Evolutionary conservation across 2,113 vertebrate species (phyloP), one percentile per base, ranked within the genome.

Genomic region (Cromileptes altivelis): DNA sequence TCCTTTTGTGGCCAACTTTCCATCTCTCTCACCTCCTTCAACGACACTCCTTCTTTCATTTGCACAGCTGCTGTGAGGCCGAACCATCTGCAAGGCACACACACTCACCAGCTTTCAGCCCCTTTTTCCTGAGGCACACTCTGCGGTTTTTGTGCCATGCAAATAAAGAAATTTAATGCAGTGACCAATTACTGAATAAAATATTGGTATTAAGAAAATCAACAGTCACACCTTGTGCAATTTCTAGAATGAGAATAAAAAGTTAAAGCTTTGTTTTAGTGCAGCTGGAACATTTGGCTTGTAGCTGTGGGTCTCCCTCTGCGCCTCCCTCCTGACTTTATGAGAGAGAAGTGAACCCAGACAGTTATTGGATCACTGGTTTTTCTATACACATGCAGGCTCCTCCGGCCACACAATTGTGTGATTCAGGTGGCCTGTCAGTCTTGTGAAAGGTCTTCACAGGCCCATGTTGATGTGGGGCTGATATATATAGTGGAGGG

Each of bases 301-400:
- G 80, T 62, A 85, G 86, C 82, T 90, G 71, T 89, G 68, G 55
- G 65, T 88, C 83, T 83, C 74, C 53, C 63, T 75, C 82, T 80
- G 45, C 60, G 27, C 88, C 86, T 87, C 75, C 87, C 84, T 84
- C 84, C 77, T 81, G 88, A 92, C 91, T 93, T 89, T 91, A 92
- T 93, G 91, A 89, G 87, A 84, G 85, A 86, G 90, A 94, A 85
- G 87, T 94, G 92, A 94, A 95, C 93, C 93, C 85, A 90, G 92
- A 90, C 91, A 85, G 89, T 92, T 88, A 90, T 80, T 90, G 92
- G 91, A 94, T 95, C 92, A 93, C 89, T 93, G 89, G 60, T 58
- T 92, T 88, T 90, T 93, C 90, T 91, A 86, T 91, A 93, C 91
- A 92, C 90, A 93, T 84, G 85, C 89, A 75, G 86, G 82, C 88